Percentiles rank a stretch among this genome's conserved stretches.
Evolutionary conservation across 2,888 invertebrate genomes (phyloP).

Genomic region (Lordiphosa andalusiaca): DNA sequence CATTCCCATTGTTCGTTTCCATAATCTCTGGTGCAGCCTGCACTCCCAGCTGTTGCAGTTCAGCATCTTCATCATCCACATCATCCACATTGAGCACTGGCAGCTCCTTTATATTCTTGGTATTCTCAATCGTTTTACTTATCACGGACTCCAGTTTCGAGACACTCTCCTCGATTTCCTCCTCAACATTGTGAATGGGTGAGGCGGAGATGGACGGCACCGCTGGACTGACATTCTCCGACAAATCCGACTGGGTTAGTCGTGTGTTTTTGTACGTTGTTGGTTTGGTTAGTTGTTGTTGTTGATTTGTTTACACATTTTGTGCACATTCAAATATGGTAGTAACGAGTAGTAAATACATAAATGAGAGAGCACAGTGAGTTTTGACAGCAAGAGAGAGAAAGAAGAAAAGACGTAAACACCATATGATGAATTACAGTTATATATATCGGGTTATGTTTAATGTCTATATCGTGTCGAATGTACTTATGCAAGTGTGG

Average conservation of each 20-base stretch:
- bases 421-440: conserved; percentile 67
- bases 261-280: conserved; percentile 3
- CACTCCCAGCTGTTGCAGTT: conserved; percentile 37
- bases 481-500: conserved; percentile 6
- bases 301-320: conserved; percentile 14
- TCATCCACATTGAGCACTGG: conserved; percentile 58
- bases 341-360: conserved; percentile 15
- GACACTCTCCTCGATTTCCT: conserved; percentile 79
- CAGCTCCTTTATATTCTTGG: conserved; percentile 79
- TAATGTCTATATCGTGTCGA: conserved; percentile 18
- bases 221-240: conserved; percentile 11
- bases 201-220: conserved; percentile 14
- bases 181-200: conserved; percentile 52
- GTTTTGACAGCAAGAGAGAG: conserved; percentile 29
- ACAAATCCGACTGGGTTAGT: conserved; percentile 5
- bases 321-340: conserved; percentile 44
- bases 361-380: conserved; percentile 28
- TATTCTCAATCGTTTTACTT: conserved; percentile 80
- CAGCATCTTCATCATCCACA: conserved; percentile 52
- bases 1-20: conserved; percentile 39
- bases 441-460: conserved; percentile 11
- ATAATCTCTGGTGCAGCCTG: conserved; percentile 6
- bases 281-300: conserved; percentile 17
- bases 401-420: conserved; percentile 68
- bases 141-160: conserved; percentile 80